Evolutionary conservation across 2,797 vertebrate genomes (phyloP).

Genomic region (Vespertilio murinus): DNA sequence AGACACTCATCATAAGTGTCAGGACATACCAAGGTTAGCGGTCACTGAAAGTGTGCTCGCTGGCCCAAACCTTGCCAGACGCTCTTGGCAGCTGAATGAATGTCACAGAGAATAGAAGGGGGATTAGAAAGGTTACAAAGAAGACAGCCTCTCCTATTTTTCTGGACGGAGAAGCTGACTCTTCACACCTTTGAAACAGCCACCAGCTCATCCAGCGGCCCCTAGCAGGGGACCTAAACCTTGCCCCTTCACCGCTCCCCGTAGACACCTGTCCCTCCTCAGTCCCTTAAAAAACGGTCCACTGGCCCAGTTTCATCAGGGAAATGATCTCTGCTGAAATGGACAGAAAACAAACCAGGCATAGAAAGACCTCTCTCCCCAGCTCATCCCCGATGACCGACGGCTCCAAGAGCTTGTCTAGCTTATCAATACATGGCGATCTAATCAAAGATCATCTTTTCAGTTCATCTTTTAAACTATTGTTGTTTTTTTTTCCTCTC

Average conservation of each 20-base stretch:
- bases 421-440: constrained; percentile 60
- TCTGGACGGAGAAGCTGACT: constrained; percentile 84
- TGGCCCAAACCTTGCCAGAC: constrained; percentile 91
- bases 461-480: constrained; percentile 70
- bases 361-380: neutral
- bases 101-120: constrained; percentile 91
- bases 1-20: constrained; percentile 99
- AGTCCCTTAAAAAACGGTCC: constrained; percentile 29
- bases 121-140: constrained; percentile 93
- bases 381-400: neutral
- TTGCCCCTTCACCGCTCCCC: constrained; percentile 62
- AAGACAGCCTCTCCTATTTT: constrained; percentile 86
- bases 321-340: constrained; percentile 74
- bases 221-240: constrained; percentile 76
- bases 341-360: constrained; percentile 56
- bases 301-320: constrained; percentile 73
- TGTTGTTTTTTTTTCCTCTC: constrained; percentile 40
- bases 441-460: constrained; percentile 67
- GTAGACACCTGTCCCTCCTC: constrained; percentile 39
- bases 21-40: constrained; percentile 99
- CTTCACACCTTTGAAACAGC: constrained; percentile 85
- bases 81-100: constrained; percentile 94
- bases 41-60: constrained; percentile 93
- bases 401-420: constrained; percentile 35
- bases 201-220: constrained; percentile 75